Evolutionary conservation across 2,797 vertebrate genomes (phyloP), one percentile per base, ranked within the genome.

Genomic region (Pseudomugil gertrudae): DNA sequence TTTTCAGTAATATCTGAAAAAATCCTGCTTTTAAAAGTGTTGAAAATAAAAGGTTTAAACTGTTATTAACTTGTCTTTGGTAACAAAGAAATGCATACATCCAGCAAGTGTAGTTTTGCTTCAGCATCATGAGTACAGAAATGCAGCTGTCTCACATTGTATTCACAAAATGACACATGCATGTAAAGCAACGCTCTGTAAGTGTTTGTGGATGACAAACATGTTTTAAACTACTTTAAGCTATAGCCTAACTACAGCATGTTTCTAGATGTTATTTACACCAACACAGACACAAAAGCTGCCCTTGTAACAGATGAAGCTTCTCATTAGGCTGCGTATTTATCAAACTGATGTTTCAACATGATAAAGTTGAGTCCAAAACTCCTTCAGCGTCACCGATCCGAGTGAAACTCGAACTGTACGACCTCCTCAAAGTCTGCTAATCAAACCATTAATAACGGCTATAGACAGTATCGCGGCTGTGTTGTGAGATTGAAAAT

Each of bases 361-460:
- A 32, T 32, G 32, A 79, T 71, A 64, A 84, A 84, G 76, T 81
- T 83, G 57, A 36, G 62, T 40, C 50, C 52, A 62, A 73, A 81
- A 63, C 53, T 56, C 38, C 9, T 43, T 66, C 30, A 78, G 78
- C 70, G 79, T 74, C 77, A 72, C 74, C 71, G 72, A 69, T 66
- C 71, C 26, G 17, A 40, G 57, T 38, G 66, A 59, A 60, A 63
- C 58, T 82, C 57, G 51, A 74, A 57, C 60, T 1, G 8, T 62
- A 70, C 47, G 74, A 58, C 69, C 84, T 81, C 50, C 57, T 80
- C 61, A 85, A 81, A 78, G 67, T 52, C 29, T 60, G 71, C 76
- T 88, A 90, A 92, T 89, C 70, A 80, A 86, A 80, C 67, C 84
- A 92, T 93, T 92, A 84, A 89, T 93, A 91, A 93, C 23, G 9